phyloP scores from a whole-genome alignment of 2,888 invertebrate genomes.

The Ctena decussata region DNA sequence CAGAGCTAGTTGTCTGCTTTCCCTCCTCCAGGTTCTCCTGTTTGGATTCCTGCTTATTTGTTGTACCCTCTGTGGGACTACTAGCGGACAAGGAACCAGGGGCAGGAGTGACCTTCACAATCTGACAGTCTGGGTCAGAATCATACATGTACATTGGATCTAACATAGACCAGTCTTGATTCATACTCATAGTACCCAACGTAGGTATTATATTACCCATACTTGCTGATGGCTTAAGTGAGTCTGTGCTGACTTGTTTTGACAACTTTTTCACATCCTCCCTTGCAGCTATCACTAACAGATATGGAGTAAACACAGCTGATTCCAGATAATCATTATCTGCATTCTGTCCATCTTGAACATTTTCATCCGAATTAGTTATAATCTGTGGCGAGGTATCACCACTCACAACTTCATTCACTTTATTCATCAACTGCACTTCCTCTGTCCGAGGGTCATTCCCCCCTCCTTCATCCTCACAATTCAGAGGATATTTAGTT shows the following conservation, averaged over 20 bases:
- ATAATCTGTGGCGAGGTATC: slow-evolving; percentile 88
- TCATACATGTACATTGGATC: slow-evolving; percentile 71
- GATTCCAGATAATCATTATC: slow-evolving; percentile 46
- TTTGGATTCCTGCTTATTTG: slow-evolving; percentile 22
- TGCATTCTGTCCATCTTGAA: not conserved
- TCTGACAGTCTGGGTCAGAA: slow-evolving; percentile 81
- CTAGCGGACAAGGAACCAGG: slow-evolving; percentile 62
- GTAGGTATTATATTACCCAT: slow-evolving; percentile 65
- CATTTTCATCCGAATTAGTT: slow-evolving; percentile 84
- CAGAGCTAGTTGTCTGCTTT: slow-evolving; percentile 18
- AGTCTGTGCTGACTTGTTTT: slow-evolving; percentile 66
- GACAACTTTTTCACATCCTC: slow-evolving; percentile 63
- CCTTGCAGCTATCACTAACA: slow-evolving; percentile 71
- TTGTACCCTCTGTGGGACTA: slow-evolving; percentile 57
- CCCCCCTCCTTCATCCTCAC: slow-evolving; percentile 51
- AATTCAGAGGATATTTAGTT: slow-evolving; percentile 68
- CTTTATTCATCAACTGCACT: slow-evolving; percentile 93
- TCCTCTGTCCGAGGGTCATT: slow-evolving; percentile 70
- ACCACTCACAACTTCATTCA: slow-evolving; percentile 90
- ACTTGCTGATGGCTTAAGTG: slow-evolving; percentile 60
- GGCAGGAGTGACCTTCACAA: slow-evolving; percentile 81
- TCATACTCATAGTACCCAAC: slow-evolving; percentile 59
- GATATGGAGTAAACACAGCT: slow-evolving; percentile 75
- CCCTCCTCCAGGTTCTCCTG: slow-evolving; percentile 44
- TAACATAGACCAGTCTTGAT: slow-evolving; percentile 67